These are phyloP conservation scores for Calycopis cecrops DNA, from an alignment of 1,140 invertebrate genomes.

Conservation along the genomic window DNA sequence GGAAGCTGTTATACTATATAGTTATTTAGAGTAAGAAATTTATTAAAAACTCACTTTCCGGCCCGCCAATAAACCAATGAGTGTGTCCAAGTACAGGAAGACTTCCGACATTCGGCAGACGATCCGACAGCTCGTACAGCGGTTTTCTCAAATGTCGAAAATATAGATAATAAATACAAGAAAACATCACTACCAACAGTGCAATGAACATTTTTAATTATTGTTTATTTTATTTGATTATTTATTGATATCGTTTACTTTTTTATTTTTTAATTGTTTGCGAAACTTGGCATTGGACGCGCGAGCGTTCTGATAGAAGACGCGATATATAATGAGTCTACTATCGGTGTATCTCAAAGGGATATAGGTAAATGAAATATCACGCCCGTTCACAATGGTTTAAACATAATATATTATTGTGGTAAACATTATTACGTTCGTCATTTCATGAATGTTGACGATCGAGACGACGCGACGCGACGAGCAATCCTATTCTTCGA, in stretches of 20 bases:
- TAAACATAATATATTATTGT: too few relatives aligned
- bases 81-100: slow-evolving; percentile 47
- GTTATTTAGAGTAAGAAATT: not conserved
- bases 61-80: slow-evolving; percentile 54
- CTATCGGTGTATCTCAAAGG: too few relatives aligned
- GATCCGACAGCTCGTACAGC: slow-evolving; percentile 43
- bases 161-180: slow-evolving; percentile 37
- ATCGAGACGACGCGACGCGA: too few relatives aligned
- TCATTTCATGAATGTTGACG: too few relatives aligned
- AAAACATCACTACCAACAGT: slow-evolving; percentile 28
- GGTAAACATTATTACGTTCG: too few relatives aligned
- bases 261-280: not conserved
- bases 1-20: too few relatives aligned
- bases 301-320: not conserved
- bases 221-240: slow-evolving; percentile 15
- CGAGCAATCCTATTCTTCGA: too few relatives aligned
- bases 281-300: not conserved
- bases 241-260: not conserved
- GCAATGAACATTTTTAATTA: slow-evolving; percentile 34
- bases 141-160: slow-evolving; percentile 36
- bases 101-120: slow-evolving; percentile 32
- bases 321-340: not conserved
- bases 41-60: slow-evolving; percentile 43
- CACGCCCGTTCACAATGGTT: too few relatives aligned
- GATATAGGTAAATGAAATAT: too few relatives aligned